A percentile compares a stretch with the other conserved stretches of the same genome.
These are phyloP conservation scores for Urechis unicinctus DNA, from an alignment of 2,888 invertebrate species.

Conservation along the genomic window DNA sequence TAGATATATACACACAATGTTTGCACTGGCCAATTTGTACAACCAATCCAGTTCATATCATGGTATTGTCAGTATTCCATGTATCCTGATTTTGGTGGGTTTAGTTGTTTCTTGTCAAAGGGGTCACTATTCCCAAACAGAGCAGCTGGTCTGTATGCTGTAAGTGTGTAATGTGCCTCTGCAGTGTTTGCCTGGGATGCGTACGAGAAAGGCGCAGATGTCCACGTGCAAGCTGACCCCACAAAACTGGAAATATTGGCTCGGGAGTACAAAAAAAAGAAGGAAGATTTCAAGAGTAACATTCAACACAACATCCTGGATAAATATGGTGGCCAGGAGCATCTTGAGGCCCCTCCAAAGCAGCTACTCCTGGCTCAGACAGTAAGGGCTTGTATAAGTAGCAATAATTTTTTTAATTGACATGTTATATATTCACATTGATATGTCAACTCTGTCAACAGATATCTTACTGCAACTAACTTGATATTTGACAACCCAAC, in stretches of 20 bases:
- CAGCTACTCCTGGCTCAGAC: conserved; percentile 88
- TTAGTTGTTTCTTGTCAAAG: too few relatives aligned
- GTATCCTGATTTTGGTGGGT: too few relatives aligned
- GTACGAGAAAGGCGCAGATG: conserved; percentile 59
- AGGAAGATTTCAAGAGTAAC: conserved; percentile 80
- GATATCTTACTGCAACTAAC: background rate
- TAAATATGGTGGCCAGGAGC: conserved; percentile 91
- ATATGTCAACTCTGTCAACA: background rate
- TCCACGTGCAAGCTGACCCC: conserved; percentile 82
- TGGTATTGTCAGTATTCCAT: too few relatives aligned
- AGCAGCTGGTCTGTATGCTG: background rate
- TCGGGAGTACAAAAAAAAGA: conserved; percentile 81
- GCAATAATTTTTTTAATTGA: too few relatives aligned
- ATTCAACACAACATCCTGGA: conserved; percentile 76
- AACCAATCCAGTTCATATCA: background rate
- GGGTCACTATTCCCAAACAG: too few relatives aligned
- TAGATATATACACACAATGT: too few relatives aligned
- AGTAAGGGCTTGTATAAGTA: too few relatives aligned
- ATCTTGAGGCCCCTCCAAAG: conserved; percentile 74
- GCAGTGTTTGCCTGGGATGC: conserved; percentile 94
- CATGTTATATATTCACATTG: too few relatives aligned
- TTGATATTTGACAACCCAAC: too few relatives aligned
- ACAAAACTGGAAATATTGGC: conserved; percentile 90
- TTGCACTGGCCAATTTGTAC: background rate
- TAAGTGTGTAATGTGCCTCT: background rate